Evolutionary conservation across 2,888 invertebrate genomes (phyloP).

Genomic region (Doris montereyensis): DNA sequence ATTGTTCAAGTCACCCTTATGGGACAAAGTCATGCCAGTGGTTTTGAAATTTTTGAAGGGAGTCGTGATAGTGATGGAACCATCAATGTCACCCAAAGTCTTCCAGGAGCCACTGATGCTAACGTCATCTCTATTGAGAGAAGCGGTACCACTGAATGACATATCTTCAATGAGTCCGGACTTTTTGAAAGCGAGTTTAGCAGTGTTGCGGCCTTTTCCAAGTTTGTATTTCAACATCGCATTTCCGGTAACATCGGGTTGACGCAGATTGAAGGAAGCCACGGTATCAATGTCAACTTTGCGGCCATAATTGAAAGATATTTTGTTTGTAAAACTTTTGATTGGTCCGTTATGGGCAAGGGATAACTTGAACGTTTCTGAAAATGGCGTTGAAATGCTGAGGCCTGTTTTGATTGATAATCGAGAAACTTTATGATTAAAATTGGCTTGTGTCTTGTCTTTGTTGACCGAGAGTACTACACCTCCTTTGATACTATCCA

Average conservation of each 20-base stretch:
- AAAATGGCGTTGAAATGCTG: constrained; percentile 28
- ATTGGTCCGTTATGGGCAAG: constrained; percentile 14
- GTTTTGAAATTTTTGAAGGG: constrained; percentile 21
- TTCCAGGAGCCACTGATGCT: constrained; percentile 22
- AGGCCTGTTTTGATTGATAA: constrained; percentile 10
- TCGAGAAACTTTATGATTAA: constrained; percentile 19
- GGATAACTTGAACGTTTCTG: constrained; percentile 18
- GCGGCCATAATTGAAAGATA: constrained; percentile 31
- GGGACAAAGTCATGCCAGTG: constrained; percentile 4
- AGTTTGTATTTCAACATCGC: constrained; percentile 30
- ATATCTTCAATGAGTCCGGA: constrained; percentile 29
- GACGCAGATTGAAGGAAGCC: not conserved
- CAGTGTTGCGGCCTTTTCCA: not conserved
- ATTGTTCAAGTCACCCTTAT: not conserved
- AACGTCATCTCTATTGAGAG: constrained; percentile 21
- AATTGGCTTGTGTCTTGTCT: constrained; percentile 20
- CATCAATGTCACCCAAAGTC: constrained; percentile 13
- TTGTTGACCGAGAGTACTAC: constrained; percentile 6
- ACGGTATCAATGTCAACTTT: constrained; percentile 25
- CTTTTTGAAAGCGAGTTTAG: constrained; percentile 9
- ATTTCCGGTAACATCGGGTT: constrained; percentile 4
- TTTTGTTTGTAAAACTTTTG: not conserved
- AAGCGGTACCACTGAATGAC: constrained; percentile 5
- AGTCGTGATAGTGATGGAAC: constrained; percentile 14
- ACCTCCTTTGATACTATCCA: constrained; percentile 27